Evolutionary conservation across 2,113 vertebrate genomes (phyloP), one percentile per base, ranked within the genome.

Genomic region (Dunckerocampus dactyliophorus): DNA sequence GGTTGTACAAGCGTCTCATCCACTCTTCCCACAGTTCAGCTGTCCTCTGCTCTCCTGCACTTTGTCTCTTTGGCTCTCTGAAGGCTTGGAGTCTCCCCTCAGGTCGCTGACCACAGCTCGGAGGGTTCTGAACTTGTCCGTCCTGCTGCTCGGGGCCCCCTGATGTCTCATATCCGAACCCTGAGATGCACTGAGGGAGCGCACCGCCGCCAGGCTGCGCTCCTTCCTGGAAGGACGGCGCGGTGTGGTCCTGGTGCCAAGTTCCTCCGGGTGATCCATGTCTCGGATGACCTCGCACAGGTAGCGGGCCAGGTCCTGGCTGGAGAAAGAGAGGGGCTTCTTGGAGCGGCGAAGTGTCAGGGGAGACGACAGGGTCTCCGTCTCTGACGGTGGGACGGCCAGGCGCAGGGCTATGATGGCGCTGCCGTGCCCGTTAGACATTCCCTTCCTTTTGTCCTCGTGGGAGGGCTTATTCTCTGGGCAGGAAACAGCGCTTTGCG

Each of bases 101-200:
- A 88, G 65, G 62, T 89, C 87, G 2, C 83, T 75, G 6, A 84
- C 82, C 72, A 83, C 83, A 0, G 83, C 87, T 47, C 75, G 76
- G 66, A 86, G 81, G 59, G 65, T 80, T 79, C 80, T 89, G 75
- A 89, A 86, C 70, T 80, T 85, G 79, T 88, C 87, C 63, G 76
- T 45, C 14, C 87, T 62, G 16, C 17, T 58, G 73, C 74, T 69
- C 67, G 68, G 39, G 20, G 77, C 82, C 16, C 86, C 88, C 0
- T 84, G 82, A 1, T 70, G 70, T 65, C 49, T 80, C 58, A 59
- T 73, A 42, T 85, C 86, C 34, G 84, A 81, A 46, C 79, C 90
- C 70, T 80, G 76, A 21, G 80, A 82, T 0, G 80, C 89, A 53
- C 93, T 94, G 50, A 94, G 92, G 8, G 91, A 92, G 59, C 92